Base-by-base conservation (phyloP, 2,113 vertebrate genomes). In the Lampris incognitus region DNA sequence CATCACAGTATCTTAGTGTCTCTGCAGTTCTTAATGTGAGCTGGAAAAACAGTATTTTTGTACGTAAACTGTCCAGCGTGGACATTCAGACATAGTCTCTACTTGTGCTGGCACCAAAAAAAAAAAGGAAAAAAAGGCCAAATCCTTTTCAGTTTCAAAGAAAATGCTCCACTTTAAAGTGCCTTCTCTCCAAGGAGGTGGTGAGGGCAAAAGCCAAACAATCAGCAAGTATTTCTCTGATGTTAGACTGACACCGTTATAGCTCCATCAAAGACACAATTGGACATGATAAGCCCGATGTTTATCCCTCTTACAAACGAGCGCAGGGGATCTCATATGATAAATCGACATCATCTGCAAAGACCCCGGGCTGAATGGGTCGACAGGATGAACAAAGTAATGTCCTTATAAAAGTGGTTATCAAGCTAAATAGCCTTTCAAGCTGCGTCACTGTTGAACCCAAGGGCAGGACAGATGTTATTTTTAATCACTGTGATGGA, bases 351-450 rank as follows among this genome's bases (percentile, higher is more conserved):
- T 87, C 36, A 69, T 74, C 69, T 39, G 37, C 59, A 85, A 67
- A 79, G 67, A 54, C 69, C 24, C 37, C 3, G 6, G 50, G 50
- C 44, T 51, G 68, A 70, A 78, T 3, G 1, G 46, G 51, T 9
- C 2, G 7, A 74, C 65, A 71, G 62, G 60, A 50, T 1, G 0
- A 78, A 79, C 62, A 78, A 80, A 66, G 64, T 56, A 44, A 61
- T 75, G 52, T 24, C 55, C 48, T n/a, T 42, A 37, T 69, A 41
- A 63, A 60, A 73, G 70, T 37, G 9, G 46, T 71, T 57, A 74
- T 56, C 67, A 51, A 60, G 62, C 61, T 67, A 65, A 63, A 40
- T 42, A 54, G 60, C 55, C 46, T 40, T 76, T 60, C 64, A 71
- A 72, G 59, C 50, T 10, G 41, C 69, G 48, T 2, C 1, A 0